Percentiles rank a stretch among this genome's conserved stretches.
These are phyloP conservation scores for Anticlea derivata DNA, from an alignment of 2,888 invertebrate genomes.

Conservation along the genomic window DNA sequence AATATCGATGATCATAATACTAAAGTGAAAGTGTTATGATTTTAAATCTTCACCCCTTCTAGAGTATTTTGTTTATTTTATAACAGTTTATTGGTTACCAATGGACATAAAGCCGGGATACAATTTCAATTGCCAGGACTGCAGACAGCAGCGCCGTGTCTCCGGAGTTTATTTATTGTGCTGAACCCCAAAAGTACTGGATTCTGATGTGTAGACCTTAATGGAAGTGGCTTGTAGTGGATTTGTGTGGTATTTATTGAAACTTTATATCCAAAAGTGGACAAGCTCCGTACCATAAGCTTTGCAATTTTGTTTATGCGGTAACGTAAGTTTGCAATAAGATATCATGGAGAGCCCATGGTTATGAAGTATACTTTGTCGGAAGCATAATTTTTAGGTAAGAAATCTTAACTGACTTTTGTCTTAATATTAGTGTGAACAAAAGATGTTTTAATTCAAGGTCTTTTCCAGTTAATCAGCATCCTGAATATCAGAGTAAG, in stretches of 20 bases:
- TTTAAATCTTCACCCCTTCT: constrained; percentile 54
- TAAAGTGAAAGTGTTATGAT: constrained; percentile 59
- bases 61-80: constrained; percentile 71
- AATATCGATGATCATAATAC: constrained; percentile 35
- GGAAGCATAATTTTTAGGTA: too few relatives aligned
- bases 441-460: too few relatives aligned
- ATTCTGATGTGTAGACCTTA: constrained; percentile 32
- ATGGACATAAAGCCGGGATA: constrained; percentile 77
- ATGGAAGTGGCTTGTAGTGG: constrained; percentile 44
- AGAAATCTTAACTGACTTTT: too few relatives aligned
- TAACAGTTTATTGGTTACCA: constrained; percentile 69
- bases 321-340: too few relatives aligned
- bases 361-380: too few relatives aligned
- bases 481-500: constrained; percentile 44
- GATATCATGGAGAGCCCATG: too few relatives aligned
- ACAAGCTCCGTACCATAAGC: too few relatives aligned
- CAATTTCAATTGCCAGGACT: constrained; percentile 79
- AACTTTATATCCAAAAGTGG: not conserved
- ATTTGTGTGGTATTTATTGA: not conserved
- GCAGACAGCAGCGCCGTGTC: constrained; percentile 73
- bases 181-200: constrained; percentile 62
- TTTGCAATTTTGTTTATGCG: too few relatives aligned
- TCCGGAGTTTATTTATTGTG: constrained; percentile 78
- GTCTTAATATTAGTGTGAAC: too few relatives aligned
- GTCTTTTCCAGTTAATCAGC: constrained; percentile 39